phyloP scores from a whole-genome alignment of 1,140 invertebrate genomes.

The Liolophura sinensis region DNA sequence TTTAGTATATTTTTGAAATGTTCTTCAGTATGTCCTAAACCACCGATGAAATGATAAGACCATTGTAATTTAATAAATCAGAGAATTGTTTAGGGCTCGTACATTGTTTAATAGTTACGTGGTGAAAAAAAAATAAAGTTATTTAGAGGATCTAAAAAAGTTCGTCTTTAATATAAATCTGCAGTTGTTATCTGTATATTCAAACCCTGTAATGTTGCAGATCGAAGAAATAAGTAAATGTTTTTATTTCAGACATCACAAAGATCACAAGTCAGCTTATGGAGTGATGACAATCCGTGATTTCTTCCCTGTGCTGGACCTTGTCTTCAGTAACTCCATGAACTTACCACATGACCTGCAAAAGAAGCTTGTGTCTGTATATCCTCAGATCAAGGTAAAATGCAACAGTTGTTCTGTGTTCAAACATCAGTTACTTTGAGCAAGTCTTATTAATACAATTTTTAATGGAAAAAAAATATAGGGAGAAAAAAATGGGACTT shows the following conservation, averaged over 20 bases:
- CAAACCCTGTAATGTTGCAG: neutral
- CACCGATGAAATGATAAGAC: too few species aligned
- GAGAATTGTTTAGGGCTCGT: too few species aligned
- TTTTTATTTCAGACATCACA: slow-evolving; percentile 28
- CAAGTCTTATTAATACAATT: neutral
- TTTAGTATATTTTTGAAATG: too few species aligned
- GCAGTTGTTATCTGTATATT: too few species aligned
- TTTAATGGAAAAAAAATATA: too few species aligned
- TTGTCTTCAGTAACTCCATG: slow-evolving; percentile 39
- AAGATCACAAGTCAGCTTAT: slow-evolving; percentile 30
- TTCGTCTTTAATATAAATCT: neutral
- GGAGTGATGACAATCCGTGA: slow-evolving; percentile 43
- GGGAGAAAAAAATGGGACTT: neutral
- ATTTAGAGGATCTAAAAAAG: neutral
- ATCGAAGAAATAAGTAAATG: neutral
- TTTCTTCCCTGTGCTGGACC: slow-evolving; percentile 54
- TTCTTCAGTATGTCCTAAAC: too few species aligned
- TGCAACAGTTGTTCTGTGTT: neutral
- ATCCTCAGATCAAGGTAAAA: slow-evolving; percentile 55
- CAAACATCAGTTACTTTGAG: neutral
- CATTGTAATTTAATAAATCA: too few species aligned
- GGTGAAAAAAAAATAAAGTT: neutral
- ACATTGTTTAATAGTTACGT: too few species aligned
- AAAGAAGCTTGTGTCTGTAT: slow-evolving; percentile 45
- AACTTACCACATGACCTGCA: slow-evolving; percentile 38